phyloP scores from a whole-genome alignment of 2,113 vertebrate genomes.

The Siniperca chuatsi region DNA sequence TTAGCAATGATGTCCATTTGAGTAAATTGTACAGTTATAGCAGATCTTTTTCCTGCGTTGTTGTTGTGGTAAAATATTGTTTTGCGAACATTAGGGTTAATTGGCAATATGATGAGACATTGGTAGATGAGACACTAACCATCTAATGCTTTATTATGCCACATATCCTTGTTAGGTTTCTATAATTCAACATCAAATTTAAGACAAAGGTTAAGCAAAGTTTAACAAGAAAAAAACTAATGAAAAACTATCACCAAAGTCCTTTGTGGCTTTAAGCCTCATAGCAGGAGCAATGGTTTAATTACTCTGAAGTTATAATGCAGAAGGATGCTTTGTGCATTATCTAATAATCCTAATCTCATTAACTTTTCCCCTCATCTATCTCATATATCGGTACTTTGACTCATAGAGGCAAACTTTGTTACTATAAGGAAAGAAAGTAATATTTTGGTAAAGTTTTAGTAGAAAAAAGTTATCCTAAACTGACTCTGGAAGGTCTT shows the following conservation, averaged over 20 bases:
- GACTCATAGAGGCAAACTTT: background rate
- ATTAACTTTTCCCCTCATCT: background rate
- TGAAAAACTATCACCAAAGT: background rate
- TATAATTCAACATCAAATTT: background rate
- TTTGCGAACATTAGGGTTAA: slow-evolving; percentile 5
- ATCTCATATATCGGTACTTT: background rate
- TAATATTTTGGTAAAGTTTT: background rate
- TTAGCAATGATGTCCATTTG: background rate
- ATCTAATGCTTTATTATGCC: background rate
- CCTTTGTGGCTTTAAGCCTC: background rate
- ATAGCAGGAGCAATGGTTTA: background rate
- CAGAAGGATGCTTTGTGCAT: background rate
- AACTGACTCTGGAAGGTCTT: background rate
- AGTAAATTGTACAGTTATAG: slow-evolving; percentile 3
- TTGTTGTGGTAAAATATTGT: slow-evolving; percentile 5
- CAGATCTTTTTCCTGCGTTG: background rate
- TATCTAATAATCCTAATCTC: background rate
- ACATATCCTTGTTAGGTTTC: background rate
- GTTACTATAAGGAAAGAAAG: background rate
- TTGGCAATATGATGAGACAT: slow-evolving; percentile 9
- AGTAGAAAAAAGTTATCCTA: background rate
- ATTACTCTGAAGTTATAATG: background rate
- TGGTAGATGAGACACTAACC: slow-evolving; percentile 6
- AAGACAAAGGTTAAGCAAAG: slow-evolving; percentile 5
- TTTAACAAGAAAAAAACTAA: background rate